Evolutionary conservation across 2,797 vertebrate species (phyloP).

Genomic region (Tarsius wallacei): DNA sequence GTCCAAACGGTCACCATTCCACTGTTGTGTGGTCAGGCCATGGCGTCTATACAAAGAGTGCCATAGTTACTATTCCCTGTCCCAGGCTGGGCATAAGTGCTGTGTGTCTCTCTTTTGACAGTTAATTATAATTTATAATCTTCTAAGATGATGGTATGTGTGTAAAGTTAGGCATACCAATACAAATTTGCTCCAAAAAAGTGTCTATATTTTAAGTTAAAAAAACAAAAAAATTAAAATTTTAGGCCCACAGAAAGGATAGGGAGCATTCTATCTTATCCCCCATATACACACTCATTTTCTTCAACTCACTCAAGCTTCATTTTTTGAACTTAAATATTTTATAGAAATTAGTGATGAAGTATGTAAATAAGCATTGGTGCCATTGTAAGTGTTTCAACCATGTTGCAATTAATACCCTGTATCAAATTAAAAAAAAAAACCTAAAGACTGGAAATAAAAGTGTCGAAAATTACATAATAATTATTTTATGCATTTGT

Average conservation of each 20-base stretch:
- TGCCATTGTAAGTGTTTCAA: neutral
- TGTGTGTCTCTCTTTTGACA: neutral
- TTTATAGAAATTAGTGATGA: neutral
- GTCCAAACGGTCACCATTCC: neutral
- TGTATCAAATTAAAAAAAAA: neutral
- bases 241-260: neutral
- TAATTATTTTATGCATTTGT: neutral
- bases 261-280: neutral
- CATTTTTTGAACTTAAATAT: neutral
- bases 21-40: neutral
- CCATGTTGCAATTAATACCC: neutral
- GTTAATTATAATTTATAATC: neutral
- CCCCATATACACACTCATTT: neutral
- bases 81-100: neutral
- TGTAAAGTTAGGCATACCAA: neutral
- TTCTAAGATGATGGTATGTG: neutral
- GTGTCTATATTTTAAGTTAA: neutral
- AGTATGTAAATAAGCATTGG: neutral
- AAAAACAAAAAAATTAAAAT: neutral
- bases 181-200: neutral
- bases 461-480: neutral
- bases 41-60: neutral
- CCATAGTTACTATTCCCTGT: neutral
- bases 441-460: neutral
- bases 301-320: neutral